Evolutionary conservation across 2,113 vertebrate genomes (phyloP).

Genomic region (rat (Rattus norvegicus)): DNA sequence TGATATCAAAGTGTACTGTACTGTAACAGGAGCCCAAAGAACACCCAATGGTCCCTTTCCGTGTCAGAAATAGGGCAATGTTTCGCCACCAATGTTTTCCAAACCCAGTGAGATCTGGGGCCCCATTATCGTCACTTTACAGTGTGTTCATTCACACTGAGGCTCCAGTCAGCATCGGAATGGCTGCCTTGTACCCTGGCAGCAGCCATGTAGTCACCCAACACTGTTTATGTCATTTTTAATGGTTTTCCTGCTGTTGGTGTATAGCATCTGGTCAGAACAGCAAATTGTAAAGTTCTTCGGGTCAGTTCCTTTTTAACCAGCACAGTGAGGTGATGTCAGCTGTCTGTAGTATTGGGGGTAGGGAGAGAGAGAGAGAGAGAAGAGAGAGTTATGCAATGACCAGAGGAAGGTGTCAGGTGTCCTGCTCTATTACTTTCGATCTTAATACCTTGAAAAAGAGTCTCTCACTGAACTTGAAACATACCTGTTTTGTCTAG

Average conservation of each 20-base stretch:
- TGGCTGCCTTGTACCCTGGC: too few species aligned
- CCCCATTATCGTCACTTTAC: neutral
- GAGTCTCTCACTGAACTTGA: neutral
- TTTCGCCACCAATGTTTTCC: neutral
- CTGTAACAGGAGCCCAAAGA: neutral
- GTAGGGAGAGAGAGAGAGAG: too few species aligned
- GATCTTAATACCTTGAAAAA: neutral
- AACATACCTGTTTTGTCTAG: neutral
- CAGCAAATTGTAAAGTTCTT: neutral
- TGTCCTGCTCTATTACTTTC: neutral
- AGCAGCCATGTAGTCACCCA: neutral
- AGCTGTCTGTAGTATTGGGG: neutral
- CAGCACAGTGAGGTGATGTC: neutral
- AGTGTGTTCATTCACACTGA: neutral
- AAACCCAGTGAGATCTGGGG: slow-evolving; percentile 1
- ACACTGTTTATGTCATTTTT: neutral
- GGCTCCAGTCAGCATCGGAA: neutral
- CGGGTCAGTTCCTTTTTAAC: neutral
- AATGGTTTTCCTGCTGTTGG: neutral
- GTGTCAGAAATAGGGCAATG: neutral
- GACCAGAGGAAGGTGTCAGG: neutral
- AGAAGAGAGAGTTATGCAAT: too few species aligned
- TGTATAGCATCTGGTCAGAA: neutral
- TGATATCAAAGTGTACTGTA: neutral
- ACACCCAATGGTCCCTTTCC: neutral